Conservation (phyloP, 2,113 vertebrate species). For the Solea senegalensis region DNA sequence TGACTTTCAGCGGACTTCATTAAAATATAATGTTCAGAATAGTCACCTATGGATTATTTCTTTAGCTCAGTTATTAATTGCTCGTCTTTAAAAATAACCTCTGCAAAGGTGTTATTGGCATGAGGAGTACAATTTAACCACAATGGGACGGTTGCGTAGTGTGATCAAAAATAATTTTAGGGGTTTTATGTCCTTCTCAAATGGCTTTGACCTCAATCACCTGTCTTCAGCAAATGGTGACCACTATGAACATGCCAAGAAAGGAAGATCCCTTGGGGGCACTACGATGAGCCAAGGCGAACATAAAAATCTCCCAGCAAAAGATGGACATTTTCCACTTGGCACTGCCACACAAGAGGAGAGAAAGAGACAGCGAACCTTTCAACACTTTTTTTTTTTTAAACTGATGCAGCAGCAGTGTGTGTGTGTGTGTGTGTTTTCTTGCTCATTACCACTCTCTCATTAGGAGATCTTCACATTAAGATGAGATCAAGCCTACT, state of each 20-base stretch:
- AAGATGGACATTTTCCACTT: slow-evolving; percentile 73
- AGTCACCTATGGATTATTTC: slow-evolving; percentile 4
- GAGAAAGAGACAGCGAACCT: slow-evolving; percentile 55
- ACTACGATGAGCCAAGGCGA: slow-evolving; percentile 67
- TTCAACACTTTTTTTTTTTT: slow-evolving; percentile 46
- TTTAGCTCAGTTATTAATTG: slow-evolving; percentile 31
- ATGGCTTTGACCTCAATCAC: slow-evolving; percentile 78
- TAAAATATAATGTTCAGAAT: slow-evolving; percentile 3
- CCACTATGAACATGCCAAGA: slow-evolving; percentile 75
- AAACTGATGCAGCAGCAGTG: slow-evolving; percentile 25
- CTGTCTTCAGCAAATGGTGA: slow-evolving; percentile 74
- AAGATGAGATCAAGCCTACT: slow-evolving; percentile 56
- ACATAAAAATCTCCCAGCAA: slow-evolving; percentile 68
- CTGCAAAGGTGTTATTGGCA: slow-evolving; percentile 51
- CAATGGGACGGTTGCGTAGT: slow-evolving; percentile 60
- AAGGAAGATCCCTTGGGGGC: slow-evolving; percentile 55
- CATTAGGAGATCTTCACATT: slow-evolving; percentile 63
- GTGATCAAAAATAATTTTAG: slow-evolving; percentile 73
- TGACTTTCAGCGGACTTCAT: background rate
- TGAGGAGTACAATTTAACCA: slow-evolving; percentile 50
- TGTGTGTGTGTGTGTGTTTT: slow-evolving; percentile 38
- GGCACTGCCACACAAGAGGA: slow-evolving; percentile 59
- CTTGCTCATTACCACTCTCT: slow-evolving; percentile 67
- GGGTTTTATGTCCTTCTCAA: slow-evolving; percentile 76
- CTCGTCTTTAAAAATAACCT: slow-evolving; percentile 39